Conservation (phyloP, 1,140 invertebrate species). For the Drosophila kikkawai region DNA sequence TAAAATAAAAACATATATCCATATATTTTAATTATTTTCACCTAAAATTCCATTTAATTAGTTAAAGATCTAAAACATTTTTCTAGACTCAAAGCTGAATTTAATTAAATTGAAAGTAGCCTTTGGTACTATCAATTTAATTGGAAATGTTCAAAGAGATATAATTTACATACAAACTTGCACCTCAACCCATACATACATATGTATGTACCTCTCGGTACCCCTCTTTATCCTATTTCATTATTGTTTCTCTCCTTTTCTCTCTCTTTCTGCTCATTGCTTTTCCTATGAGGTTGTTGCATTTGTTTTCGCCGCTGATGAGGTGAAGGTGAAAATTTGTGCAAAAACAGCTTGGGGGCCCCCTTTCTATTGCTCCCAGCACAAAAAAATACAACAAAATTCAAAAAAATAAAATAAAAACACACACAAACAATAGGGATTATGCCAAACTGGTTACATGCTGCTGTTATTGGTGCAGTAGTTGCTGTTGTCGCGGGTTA, state of each 20-base stretch:
- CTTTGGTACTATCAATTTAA: background rate
- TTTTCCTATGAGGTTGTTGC: constrained; percentile 37
- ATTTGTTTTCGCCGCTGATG: constrained; percentile 51
- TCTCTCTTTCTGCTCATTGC: constrained; percentile 6
- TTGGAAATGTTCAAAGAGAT: background rate
- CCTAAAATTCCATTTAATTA: background rate
- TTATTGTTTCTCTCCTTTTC: constrained; percentile 33
- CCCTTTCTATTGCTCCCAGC: constrained; percentile 27
- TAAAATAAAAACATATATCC: no score
- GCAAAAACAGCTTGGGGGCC: constrained; percentile 47
- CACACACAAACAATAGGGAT: constrained; percentile 52
- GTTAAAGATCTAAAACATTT: background rate
- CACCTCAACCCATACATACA: constrained; percentile 31
- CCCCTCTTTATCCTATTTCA: constrained; percentile 22
- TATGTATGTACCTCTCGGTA: constrained; percentile 13
- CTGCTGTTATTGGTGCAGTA: constrained; percentile 21
- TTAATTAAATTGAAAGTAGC: background rate
- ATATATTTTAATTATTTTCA: no score
- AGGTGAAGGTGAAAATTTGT: constrained; percentile 79
- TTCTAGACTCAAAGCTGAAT: background rate
- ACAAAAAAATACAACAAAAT: constrained; percentile 2
- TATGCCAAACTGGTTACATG: constrained; percentile 44
- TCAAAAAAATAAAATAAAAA: background rate
- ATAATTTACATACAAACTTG: constrained; percentile 11
- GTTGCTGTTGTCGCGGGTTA: constrained; percentile 55